Conservation (phyloP, 2,797 vertebrate species). For the Lepidocolaptes lacrymiger region DNA sequence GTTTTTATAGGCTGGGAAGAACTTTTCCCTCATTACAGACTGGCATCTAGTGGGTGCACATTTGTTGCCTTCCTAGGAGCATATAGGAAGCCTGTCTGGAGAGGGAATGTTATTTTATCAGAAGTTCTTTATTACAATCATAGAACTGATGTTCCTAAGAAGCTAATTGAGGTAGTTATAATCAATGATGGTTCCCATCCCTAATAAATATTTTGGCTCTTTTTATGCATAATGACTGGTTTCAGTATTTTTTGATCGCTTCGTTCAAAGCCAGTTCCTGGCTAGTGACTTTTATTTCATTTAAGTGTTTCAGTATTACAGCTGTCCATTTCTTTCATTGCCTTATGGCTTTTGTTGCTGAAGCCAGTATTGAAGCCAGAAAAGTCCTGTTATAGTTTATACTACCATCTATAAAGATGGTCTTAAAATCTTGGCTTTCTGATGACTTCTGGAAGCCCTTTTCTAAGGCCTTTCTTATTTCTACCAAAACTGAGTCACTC, state of each 20-base stretch:
- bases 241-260: not conserved
- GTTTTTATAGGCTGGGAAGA: not conserved
- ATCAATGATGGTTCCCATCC: not conserved
- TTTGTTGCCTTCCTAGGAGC: not conserved
- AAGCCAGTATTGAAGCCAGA: not conserved
- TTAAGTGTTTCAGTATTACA: not conserved
- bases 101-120: not conserved
- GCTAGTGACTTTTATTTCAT: constrained; percentile 2
- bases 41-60: constrained; percentile 1
- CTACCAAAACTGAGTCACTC: not conserved
- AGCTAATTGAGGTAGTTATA: not conserved
- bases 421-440: constrained; percentile 8
- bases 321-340: constrained; percentile 5
- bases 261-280: constrained; percentile 17
- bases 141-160: not conserved
- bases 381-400: not conserved
- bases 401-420: constrained; percentile 9
- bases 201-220: not conserved
- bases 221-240: not conserved
- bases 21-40: constrained; percentile 16
- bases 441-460: not conserved
- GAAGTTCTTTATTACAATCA: not conserved
- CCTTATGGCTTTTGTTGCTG: not conserved
- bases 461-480: not conserved
- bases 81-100: not conserved